Evolutionary conservation across 30 jellyfish, hydroid and myxozoan genomes (phyloP), one percentile per base, ranked within the genome.

Genomic region (Rhopilema esculentum): DNA sequence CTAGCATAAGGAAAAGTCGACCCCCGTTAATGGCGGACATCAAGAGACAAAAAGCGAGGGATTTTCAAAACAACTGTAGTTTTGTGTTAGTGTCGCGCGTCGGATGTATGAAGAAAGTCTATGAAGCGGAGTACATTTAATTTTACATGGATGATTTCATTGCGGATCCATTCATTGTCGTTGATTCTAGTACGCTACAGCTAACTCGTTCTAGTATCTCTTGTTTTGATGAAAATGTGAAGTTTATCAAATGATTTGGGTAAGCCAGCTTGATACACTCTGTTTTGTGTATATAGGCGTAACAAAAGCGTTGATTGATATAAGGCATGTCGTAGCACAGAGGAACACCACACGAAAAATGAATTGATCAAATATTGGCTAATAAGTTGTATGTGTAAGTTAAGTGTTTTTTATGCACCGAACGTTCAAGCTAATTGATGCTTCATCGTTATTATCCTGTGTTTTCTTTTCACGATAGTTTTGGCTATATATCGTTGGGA

Each of bases 21-120:
- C 84, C 84, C 84, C 70, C 68, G 63, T 73, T 40, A 21, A 31
- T 16, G 20, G 69, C 50, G 4, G 20, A 15, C 84, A 17, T 31
- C 53, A 71, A 23, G 70, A 28, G 33, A 73, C 84, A 73, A 73
- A 73, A 67, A 73, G 84, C 70, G 84, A 73, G 84, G 70, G 84
- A 73, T 73, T 73, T 70, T 73, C 84, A 73, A 73, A 73, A 73
- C 64, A 73, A 73, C 68, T 40, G 57, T 2, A 2, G 57, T 21
- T 40, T 73, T 73, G 84, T 73, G 50, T 73, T 73, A 31, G 84
- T 73, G 65, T 73, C 40, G 84, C 53, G 71, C 65, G 22, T 23
- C 29, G 23, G 4, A 64, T 70, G 64, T 22, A 2, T 12, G 6
- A 12, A 12, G 57, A 40, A 40, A 40, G 57, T 40, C 57, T 40